Base-by-base conservation (phyloP, 35 echinoderm and acorn worm genomes). In the Ptychodera flava region DNA sequence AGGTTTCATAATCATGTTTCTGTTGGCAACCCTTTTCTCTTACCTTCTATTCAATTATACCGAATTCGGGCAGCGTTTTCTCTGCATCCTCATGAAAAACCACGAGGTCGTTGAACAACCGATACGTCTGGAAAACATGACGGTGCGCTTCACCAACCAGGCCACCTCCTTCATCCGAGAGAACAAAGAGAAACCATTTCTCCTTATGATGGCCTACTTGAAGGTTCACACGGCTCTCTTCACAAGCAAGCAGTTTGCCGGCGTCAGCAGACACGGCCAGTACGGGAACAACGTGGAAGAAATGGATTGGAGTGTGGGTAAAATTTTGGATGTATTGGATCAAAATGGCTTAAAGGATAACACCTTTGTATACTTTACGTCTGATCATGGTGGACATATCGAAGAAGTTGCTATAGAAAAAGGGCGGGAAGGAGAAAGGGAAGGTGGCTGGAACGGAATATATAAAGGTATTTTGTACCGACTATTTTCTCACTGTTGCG, bases 331-430 rank as follows among this genome's bases (percentile, higher is more conserved):
- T 0, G 53, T 88, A 27, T 34, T 99, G 32, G 88, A 91, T 15
- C 84, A 85, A 83, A 85, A 94, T 27, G 92, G 91, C 0, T 15
- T 99, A 33, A 88, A 82, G 22, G 85, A 99, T n/a, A 84, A 99
- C 77, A 99, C 96, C 1, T 99, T 99, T 78, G 86, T 99, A 27
- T 99, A 99, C 53, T 84, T 99, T 45, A 99, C 96, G 1, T 99
- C 96, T 0, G 96, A 99, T 85, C 94, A 99, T 52, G 96, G 96
- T 29, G 96, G 89, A 29, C 93, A 94, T 78, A 86, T 99, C 36
- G 96, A 99, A 77, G 96, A 99, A 45, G 64, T 36, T 33, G 82
- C 92, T 1, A 85, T 90, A 29, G 90, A 94, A 16, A 64, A 64
- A 64, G 45, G 45, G 22, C 6, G 45, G 45, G 45, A 64, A 64